Percentiles rank a stretch among this genome's conserved stretches.
These are phyloP conservation scores for Palloptera scutellata DNA, from an alignment of 2,888 invertebrate species.

Conservation along the genomic window DNA sequence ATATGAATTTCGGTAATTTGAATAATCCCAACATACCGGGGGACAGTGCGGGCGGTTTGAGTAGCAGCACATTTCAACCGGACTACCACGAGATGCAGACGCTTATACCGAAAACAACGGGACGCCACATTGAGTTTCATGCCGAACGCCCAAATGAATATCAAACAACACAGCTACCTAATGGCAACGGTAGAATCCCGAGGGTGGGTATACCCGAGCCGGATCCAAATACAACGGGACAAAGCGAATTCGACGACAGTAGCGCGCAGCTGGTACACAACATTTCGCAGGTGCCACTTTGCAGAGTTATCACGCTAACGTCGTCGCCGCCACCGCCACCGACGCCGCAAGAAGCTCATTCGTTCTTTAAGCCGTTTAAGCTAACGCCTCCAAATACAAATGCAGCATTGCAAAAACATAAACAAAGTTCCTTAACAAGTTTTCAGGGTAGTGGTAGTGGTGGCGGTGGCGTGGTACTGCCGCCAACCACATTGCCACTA, in stretches of 20 bases:
- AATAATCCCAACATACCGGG: slow-evolving; percentile 56
- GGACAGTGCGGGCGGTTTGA: slow-evolving; percentile 57
- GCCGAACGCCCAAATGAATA: slow-evolving; percentile 51
- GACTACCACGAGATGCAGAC: slow-evolving; percentile 65
- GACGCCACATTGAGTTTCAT: slow-evolving; percentile 51
- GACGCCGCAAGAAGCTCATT: slow-evolving; percentile 46
- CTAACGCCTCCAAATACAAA: slow-evolving; percentile 49
- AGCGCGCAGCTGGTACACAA: slow-evolving; percentile 44
- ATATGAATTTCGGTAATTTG: slow-evolving; percentile 58
- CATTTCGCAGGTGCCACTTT: slow-evolving; percentile 54
- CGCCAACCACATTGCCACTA: slow-evolving; percentile 34
- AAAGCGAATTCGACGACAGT: slow-evolving; percentile 34
- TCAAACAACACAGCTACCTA: slow-evolving; percentile 54
- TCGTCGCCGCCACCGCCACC: slow-evolving; percentile 44
- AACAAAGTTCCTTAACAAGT: slow-evolving; percentile 58
- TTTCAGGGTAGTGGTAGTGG: slow-evolving; percentile 35
- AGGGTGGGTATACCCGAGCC: slow-evolving; percentile 1
- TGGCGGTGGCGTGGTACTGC: slow-evolving; percentile 36
- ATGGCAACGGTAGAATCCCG: slow-evolving; percentile 46
- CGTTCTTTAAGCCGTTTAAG: slow-evolving; percentile 56
- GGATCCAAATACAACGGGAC: slow-evolving; percentile 23
- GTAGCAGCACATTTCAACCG: slow-evolving; percentile 56
- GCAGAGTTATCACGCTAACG: slow-evolving; percentile 44
- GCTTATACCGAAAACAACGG: slow-evolving; percentile 56
- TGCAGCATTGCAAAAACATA: slow-evolving; percentile 47